Evolutionary conservation across 2,113 vertebrate genomes (phyloP).

Genomic region (Centropus unirufus): DNA sequence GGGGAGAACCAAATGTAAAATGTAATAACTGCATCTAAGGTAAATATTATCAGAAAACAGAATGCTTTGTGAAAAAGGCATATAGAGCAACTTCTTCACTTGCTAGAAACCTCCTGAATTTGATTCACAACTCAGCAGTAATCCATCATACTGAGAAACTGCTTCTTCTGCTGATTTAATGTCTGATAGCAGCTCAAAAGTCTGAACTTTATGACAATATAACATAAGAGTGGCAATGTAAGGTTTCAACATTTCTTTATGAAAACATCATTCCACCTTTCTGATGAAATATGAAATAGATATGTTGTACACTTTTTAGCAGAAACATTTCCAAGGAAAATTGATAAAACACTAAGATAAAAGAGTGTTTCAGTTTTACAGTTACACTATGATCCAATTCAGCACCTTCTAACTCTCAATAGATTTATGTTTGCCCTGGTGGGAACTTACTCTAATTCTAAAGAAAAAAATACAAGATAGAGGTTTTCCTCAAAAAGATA

Average conservation of each 20-base stretch:
- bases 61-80: background rate
- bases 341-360: background rate
- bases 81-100: background rate
- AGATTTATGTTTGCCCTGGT: background rate
- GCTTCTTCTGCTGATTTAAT: conserved; percentile 21
- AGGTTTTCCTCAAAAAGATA: background rate
- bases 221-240: background rate
- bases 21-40: background rate
- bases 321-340: background rate
- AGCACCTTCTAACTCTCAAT: background rate
- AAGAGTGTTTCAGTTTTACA: background rate
- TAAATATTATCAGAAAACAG: background rate
- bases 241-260: background rate
- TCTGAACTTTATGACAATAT: background rate
- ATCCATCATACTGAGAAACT: conserved; percentile 34
- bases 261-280: background rate
- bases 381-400: background rate
- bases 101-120: background rate
- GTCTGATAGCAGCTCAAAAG: background rate
- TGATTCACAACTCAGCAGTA: conserved; percentile 2
- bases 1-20: background rate
- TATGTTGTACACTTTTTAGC: background rate
- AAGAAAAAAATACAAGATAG: background rate
- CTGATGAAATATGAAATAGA: background rate
- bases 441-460: background rate